Evolutionary conservation across 2,888 invertebrate species (phyloP).

Genomic region (Dryadula phaetusa): DNA sequence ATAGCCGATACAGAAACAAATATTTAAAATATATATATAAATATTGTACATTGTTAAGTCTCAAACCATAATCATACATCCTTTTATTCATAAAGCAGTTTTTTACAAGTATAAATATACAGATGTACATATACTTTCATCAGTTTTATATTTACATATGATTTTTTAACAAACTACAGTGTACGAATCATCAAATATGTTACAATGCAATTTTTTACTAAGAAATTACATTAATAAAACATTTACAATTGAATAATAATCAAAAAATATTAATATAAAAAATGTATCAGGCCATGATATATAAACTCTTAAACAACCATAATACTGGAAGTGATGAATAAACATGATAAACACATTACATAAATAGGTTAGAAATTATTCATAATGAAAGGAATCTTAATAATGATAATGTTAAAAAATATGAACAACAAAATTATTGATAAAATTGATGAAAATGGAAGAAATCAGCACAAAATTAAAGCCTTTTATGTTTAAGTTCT

Average conservation of each 20-base stretch:
- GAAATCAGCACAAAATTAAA: constrained; percentile 17
- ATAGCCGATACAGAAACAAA: not conserved
- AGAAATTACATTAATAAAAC: constrained; percentile 2
- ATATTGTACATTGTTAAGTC: no score
- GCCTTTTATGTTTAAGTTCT: constrained; percentile 10
- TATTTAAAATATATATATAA: no score
- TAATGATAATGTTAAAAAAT: not conserved
- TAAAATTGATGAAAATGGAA: not conserved
- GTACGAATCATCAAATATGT: not conserved
- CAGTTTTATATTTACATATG: not conserved
- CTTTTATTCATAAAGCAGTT: not conserved
- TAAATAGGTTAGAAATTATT: not conserved
- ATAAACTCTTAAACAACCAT: not conserved
- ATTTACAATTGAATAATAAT: not conserved
- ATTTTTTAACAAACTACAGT: not conserved
- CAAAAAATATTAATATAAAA: not conserved
- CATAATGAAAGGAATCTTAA: not conserved
- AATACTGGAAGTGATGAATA: not conserved
- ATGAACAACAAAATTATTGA: not conserved
- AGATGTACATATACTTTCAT: not conserved
- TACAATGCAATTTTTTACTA: not conserved
- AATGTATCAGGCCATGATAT: not conserved
- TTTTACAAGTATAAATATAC: not conserved
- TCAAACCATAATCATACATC: not conserved
- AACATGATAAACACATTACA: not conserved